A percentile compares a stretch with the other conserved stretches of the same genome.
Evolutionary conservation across 2,888 invertebrate genomes (phyloP).

Genomic region (Pterostichus niger): DNA sequence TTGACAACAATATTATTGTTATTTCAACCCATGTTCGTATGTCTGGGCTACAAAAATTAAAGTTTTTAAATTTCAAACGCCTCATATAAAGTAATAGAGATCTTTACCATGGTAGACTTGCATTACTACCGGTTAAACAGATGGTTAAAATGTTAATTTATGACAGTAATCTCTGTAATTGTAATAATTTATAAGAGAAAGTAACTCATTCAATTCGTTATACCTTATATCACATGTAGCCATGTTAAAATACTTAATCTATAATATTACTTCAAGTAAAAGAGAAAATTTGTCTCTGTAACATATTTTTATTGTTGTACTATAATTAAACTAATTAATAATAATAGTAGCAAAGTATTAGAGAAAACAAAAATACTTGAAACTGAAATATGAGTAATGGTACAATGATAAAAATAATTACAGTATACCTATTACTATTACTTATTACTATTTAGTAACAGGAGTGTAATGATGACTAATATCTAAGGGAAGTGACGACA

Average conservation of each 20-base stretch:
- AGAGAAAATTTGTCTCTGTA: slow-evolving; percentile 38
- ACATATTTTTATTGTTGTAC: slow-evolving; percentile 19
- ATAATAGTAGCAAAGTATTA: background rate
- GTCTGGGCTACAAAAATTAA: background rate
- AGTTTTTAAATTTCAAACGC: background rate
- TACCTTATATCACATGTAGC: slow-evolving; percentile 26
- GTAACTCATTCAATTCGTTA: slow-evolving; percentile 37
- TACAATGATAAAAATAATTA: no score
- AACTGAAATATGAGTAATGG: no score
- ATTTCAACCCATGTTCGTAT: no score
- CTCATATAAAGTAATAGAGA: background rate
- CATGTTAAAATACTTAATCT: background rate
- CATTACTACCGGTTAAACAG: slow-evolving; percentile 52
- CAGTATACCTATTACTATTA: no score
- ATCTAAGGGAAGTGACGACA: no score
- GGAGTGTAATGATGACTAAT: no score
- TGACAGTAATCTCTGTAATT: slow-evolving; percentile 30
- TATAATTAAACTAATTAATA: background rate
- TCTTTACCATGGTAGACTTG: slow-evolving; percentile 23
- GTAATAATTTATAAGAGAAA: slow-evolving; percentile 56
- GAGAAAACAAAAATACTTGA: no score
- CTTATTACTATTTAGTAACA: no score
- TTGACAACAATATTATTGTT: no score
- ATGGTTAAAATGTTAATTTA: slow-evolving; percentile 49
- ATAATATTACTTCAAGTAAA: slow-evolving; percentile 25